Conservation (phyloP, 2,797 vertebrate species). For the Aphelocoma californica region DNA sequence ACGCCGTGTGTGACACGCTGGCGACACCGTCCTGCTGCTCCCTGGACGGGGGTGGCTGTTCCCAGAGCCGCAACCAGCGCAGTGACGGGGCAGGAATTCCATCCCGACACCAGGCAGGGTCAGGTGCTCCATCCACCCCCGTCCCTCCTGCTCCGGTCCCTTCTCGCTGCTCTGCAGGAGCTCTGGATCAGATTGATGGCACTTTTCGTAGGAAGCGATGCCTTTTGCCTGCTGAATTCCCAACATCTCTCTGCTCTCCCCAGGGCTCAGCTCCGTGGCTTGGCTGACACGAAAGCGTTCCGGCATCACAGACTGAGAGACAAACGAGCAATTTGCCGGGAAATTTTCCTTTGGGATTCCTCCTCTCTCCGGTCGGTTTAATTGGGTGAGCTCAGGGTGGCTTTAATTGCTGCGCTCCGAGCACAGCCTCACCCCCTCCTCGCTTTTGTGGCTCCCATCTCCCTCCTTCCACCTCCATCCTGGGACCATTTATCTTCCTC, state of each 20-base stretch:
- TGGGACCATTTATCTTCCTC: neutral
- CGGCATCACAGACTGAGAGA: neutral
- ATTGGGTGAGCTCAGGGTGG: constrained; percentile 28
- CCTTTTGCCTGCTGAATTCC: neutral
- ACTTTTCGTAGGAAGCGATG: neutral
- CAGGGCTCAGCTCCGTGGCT: neutral
- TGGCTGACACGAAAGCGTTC: neutral
- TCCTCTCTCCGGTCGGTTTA: neutral
- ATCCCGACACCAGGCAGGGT: neutral
- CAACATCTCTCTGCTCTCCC: neutral
- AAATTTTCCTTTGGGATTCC: constrained; percentile 29
- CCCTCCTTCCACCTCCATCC: neutral
- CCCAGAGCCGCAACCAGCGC: neutral
- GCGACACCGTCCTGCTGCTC: neutral
- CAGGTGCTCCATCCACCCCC: neutral
- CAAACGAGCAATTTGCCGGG: neutral
- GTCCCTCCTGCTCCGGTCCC: neutral
- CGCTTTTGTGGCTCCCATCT: neutral
- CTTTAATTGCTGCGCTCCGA: constrained; percentile 1
- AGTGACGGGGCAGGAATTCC: neutral
- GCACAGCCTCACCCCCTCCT: neutral
- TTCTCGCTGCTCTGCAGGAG: neutral
- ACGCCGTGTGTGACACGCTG: fast-evolving
- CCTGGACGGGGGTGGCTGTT: neutral
- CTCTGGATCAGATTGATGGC: neutral